A percentile compares a stretch with the other conserved stretches of the same genome.
Conservation (phyloP, 2,888 invertebrate genomes). For the Lasioglossum lativentre region DNA sequence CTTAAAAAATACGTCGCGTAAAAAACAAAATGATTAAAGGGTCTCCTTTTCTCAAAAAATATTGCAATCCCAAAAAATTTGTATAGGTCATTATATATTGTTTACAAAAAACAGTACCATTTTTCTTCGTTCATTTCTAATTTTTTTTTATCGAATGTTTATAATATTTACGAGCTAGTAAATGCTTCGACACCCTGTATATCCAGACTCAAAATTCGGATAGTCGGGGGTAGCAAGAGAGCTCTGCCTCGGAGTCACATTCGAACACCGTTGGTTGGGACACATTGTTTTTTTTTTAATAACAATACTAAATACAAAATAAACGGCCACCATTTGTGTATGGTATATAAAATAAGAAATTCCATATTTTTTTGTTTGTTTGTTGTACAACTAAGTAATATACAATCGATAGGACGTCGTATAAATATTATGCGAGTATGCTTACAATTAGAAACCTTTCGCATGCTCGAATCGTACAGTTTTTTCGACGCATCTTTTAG, state of each 20-base stretch:
- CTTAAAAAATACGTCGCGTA: neutral
- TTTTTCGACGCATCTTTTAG: neutral
- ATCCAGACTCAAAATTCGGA: neutral
- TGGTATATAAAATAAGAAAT: conserved; percentile 62
- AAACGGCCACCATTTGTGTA: conserved; percentile 61
- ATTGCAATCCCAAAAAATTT: neutral
- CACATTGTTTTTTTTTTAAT: conserved; percentile 29
- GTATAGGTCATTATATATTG: neutral
- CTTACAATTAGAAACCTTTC: conserved; percentile 29
- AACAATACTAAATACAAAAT: conserved; percentile 64
- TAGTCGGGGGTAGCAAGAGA: neutral
- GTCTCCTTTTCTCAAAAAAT: neutral
- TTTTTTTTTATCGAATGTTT: neutral
- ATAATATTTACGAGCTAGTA: conserved; percentile 3
- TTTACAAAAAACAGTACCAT: conserved; percentile 3
- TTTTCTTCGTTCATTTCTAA: neutral
- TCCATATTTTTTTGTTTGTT: conserved; percentile 28
- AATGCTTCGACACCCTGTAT: neutral
- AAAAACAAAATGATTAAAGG: neutral
- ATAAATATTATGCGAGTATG: conserved; percentile 29
- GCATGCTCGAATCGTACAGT: conserved; percentile 9
- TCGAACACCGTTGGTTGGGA: conserved; percentile 49
- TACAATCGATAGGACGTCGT: conserved; percentile 26
- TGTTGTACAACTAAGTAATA: conserved; percentile 47
- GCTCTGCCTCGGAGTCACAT: conserved; percentile 23